Conservation (phyloP, 2,888 invertebrate genomes). For the Xestia xanthographa region DNA sequence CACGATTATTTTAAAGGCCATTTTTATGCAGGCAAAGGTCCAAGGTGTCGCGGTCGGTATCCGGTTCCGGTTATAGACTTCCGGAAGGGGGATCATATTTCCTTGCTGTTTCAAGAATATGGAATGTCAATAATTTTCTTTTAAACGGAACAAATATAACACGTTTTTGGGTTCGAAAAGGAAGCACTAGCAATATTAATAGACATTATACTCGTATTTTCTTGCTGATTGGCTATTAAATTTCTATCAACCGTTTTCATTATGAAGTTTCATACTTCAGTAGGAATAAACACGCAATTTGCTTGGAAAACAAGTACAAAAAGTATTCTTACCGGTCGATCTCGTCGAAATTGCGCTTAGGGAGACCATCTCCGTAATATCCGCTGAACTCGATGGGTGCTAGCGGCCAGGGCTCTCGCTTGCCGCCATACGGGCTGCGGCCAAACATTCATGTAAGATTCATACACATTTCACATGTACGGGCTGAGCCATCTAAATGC, state of each 20-base stretch:
- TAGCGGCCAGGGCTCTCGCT: conserved; percentile 81
- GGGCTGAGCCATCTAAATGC: conserved; percentile 7
- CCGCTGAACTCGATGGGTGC: conserved; percentile 75
- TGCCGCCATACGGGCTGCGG: conserved; percentile 81
- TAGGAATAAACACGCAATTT: neutral
- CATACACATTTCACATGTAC: neutral
- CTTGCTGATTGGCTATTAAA: neutral
- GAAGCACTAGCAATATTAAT: neutral
- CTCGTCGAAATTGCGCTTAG: conserved; percentile 91
- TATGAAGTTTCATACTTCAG: too few species aligned
- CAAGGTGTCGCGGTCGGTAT: neutral
- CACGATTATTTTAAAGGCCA: neutral
- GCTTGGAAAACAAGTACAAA: neutral
- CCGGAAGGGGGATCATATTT: neutral
- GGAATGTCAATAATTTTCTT: neutral
- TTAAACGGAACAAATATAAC: neutral
- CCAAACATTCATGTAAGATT: conserved; percentile 46
- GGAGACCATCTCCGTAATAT: conserved; percentile 83
- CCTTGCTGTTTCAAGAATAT: neutral
- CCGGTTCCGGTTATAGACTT: neutral
- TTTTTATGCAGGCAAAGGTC: neutral
- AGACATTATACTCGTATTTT: neutral
- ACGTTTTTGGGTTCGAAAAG: neutral
- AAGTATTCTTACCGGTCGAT: conserved; percentile 86
- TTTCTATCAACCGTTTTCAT: neutral